Base-by-base conservation (phyloP, 2,113 vertebrate species). In the Notarius quadriscutis region DNA sequence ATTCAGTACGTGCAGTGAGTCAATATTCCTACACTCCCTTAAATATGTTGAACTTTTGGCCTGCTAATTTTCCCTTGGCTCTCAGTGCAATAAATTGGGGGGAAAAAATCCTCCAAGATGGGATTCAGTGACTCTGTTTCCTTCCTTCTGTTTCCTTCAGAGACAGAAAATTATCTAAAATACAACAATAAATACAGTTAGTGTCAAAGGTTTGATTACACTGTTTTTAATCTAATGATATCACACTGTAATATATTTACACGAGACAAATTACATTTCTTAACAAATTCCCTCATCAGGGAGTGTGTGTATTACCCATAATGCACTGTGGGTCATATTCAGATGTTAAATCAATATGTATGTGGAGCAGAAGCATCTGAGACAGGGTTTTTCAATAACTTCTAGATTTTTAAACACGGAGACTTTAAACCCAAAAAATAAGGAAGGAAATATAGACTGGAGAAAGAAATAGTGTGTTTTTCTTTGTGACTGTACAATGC, bases 81-180 rank as follows among this genome's bases (percentile, higher is more conserved):
- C 71, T 58, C 72, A 72, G 85, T 65, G 55, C 53, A 79, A 12
- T n/a, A 87, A n/a, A 41, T 60, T 72, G 25, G 67, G 62, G 58
- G 7, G 5, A 48, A 4, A 41, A 41, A 41, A 4, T 4, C 4
- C 50, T 67, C 84, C 75, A 86, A 88, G 78, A 55, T 22, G 51
- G 72, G 34, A 89, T 91, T 90, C 58, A 86, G 55, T 65, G 88
- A 72, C 48, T 14, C 69, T 80, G n/a, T 78, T 69, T 67, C 69
- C 53, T 78, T 63, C 48, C 48, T 77, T 55, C n/a, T 80, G 78
- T 77, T 58, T 71, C 55, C 51, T 55, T 51, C 50, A 0, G 11
- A 84, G 81, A 74, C 87, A 65, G 81, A 91, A 87, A 81, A 57
- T 58, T 34, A 88, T 83, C 75, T 89, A 58, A 84, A 87, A 86